These are phyloP conservation scores for Thereuonema tuberculata DNA, from an alignment of 1,140 invertebrate species.

Conservation along the genomic window DNA sequence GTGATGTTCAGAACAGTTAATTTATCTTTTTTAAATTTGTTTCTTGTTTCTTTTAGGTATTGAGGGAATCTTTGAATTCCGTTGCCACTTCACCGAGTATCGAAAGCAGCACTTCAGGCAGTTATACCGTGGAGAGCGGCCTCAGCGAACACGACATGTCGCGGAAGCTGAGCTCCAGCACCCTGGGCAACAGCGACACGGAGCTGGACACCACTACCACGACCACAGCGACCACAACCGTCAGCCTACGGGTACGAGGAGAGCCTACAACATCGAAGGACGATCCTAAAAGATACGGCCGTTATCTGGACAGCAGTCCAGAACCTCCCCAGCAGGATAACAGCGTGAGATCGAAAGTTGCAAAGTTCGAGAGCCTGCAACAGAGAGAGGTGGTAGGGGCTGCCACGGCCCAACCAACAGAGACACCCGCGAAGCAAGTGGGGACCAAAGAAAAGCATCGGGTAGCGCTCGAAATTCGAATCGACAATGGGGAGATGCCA, in stretches of 20 bases:
- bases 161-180: not conserved
- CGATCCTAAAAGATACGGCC: not conserved
- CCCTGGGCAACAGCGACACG: not conserved
- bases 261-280: not conserved
- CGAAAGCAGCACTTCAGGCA: slow-evolving; percentile 41
- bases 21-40: too few relatives aligned
- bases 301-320: not conserved
- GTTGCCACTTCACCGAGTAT: slow-evolving; percentile 11
- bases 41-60: too few relatives aligned
- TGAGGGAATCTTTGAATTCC: not conserved
- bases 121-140: slow-evolving; percentile 33
- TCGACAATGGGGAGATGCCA: too few relatives aligned
- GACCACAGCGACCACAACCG: not conserved
- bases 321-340: not conserved
- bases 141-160: slow-evolving; percentile 20
- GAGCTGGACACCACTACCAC: not conserved
- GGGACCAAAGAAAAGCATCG: not conserved
- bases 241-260: too few relatives aligned
- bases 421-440: not conserved
- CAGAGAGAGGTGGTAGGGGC: not conserved
- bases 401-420: not conserved
- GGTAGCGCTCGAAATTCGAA: not conserved
- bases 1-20: too few relatives aligned
- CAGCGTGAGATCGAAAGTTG: not conserved
- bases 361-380: slow-evolving; percentile 3